These are phyloP conservation scores for Xyrichtys novacula DNA, from an alignment of 2,797 vertebrate species.

Conservation along the genomic window DNA sequence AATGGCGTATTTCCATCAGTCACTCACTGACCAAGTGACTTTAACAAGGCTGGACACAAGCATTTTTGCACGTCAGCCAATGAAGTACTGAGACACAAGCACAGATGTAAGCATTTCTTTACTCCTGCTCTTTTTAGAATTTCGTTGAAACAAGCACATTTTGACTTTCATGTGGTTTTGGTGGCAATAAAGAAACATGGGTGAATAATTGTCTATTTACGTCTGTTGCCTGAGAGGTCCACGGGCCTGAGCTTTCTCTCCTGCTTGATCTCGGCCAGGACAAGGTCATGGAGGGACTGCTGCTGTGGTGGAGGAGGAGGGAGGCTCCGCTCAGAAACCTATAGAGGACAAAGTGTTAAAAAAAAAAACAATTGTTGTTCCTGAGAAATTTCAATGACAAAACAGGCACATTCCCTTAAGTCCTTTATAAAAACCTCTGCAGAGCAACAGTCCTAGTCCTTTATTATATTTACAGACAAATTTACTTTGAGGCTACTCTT, in stretches of 20 bases:
- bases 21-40: not conserved
- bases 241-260: conserved; percentile 92
- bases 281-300: conserved; percentile 90
- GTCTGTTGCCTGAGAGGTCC: conserved; percentile 64
- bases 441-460: too few relatives aligned
- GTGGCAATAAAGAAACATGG: not conserved
- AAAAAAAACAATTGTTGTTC: not conserved
- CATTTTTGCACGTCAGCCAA: not conserved
- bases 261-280: conserved; percentile 94
- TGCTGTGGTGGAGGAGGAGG: conserved; percentile 89
- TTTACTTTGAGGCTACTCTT: too few relatives aligned
- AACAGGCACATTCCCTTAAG: not conserved
- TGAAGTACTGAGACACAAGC: not conserved
- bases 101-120: not conserved
- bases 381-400: not conserved
- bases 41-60: not conserved
- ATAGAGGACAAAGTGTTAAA: not conserved
- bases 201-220: conserved; percentile 56
- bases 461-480: too few relatives aligned
- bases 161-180: not conserved
- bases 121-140: not conserved
- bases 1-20: too few relatives aligned
- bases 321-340: conserved; percentile 92
- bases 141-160: not conserved
- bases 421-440: not conserved